Evolutionary conservation across 2,797 vertebrate genomes (phyloP), one percentile per base, ranked within the genome.

Genomic region (Serranus cabrilla): DNA sequence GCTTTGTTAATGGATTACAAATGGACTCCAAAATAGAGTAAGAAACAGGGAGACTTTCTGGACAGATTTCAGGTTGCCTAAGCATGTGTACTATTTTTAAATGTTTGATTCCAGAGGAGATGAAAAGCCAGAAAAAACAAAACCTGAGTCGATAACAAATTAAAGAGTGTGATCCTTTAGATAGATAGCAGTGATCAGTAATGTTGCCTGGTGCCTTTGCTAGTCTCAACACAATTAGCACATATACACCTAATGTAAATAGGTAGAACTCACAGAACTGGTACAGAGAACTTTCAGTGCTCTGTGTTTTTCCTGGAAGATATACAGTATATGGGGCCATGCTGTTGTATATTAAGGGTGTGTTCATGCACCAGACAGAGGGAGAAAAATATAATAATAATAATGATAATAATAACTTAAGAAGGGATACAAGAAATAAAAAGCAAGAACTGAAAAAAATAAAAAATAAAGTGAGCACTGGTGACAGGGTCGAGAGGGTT

Each of bases 151-250:
- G 25, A 94, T 93, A 93, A 90, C 83, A 92, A 86, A 94, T 94
- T 93, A 93, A 93, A 89, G 78, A 78, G 89, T 92, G 90, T 90
- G 86, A 93, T 90, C 78, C 50, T 81, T 67, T 59, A 52, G 71
- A 81, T 59, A 60, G 77, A 90, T 77, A 73, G 50, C 50, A 80
- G 68, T 76, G 31, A 46, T 83, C 79, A 66, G 75, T 84, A 56
- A 60, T 56, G 12, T 21, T 77, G 71, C 76, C 62, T 59, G 61
- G 77, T 74, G 73, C 59, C 52, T 82, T 81, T 55, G 76, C 85
- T 78, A 76, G 88, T 87, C 89, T 92, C 89, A 88, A 90, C 84
- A 86, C 90, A 91, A 91, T 92, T 88, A 90, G 80, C 87, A 89
- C 23, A 43, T 65, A 69, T 59, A 62, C 27, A n/a, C n/a, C 51